Evolutionary conservation across 2,888 invertebrate genomes (phyloP).

Genomic region (Idaea straminata): DNA sequence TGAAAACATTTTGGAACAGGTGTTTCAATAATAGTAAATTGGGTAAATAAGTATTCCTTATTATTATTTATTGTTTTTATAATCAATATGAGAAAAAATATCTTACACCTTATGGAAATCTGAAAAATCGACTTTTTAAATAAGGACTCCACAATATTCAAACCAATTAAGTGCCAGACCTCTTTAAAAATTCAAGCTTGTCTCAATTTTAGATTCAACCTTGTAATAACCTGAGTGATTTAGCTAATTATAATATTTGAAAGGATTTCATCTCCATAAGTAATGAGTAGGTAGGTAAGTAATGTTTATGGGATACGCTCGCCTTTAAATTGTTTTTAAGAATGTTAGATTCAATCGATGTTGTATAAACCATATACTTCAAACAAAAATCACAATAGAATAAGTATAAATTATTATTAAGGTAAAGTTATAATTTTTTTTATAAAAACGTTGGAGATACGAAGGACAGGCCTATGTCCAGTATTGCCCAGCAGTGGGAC

Average conservation of each 20-base stretch:
- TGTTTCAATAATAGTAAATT: too few species aligned
- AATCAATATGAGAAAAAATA: neutral
- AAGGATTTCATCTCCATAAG: neutral
- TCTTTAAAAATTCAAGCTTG: neutral
- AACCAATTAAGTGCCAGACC: neutral
- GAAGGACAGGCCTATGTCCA: too few species aligned
- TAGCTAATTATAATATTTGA: neutral
- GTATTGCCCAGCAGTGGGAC: neutral
- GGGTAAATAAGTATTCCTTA: too few species aligned
- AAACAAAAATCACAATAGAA: too few species aligned
- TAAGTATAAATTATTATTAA: too few species aligned
- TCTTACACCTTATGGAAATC: neutral
- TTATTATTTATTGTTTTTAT: neutral
- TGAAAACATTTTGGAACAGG: too few species aligned
- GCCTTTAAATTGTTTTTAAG: neutral
- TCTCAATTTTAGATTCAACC: neutral
- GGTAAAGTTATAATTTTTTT: too few species aligned
- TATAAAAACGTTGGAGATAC: too few species aligned
- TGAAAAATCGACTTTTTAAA: neutral
- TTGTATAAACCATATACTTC: too few species aligned
- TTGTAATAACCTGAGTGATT: neutral
- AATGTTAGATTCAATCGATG: neutral
- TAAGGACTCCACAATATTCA: neutral
- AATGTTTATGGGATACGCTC: neutral
- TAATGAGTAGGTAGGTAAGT: neutral